phyloP scores from a whole-genome alignment of 30 jellyfish, hydroid and myxozoan species.

The Hydra vulgaris region DNA sequence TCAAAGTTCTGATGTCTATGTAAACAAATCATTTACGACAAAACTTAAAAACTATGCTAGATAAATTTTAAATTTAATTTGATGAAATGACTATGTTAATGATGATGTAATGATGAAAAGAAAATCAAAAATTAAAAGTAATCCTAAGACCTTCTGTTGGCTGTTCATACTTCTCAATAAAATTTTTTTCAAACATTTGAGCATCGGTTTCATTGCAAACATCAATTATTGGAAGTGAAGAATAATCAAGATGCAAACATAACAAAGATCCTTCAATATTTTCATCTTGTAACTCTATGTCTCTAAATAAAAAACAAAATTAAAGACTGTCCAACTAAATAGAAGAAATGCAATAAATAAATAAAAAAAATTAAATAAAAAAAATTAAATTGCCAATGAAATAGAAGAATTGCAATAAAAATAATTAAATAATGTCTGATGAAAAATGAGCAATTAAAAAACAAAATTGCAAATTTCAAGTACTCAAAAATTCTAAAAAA shows the following conservation, averaged over 20 bases:
- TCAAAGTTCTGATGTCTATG: not conserved
- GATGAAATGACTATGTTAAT: not conserved
- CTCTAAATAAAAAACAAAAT: slow-evolving; percentile 34
- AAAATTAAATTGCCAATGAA: not conserved
- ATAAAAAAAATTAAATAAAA: not conserved
- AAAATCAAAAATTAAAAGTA: too few relatives aligned
- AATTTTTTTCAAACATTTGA: slow-evolving; percentile 50
- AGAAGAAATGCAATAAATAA: not conserved
- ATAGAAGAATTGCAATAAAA: not conserved
- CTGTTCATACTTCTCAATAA: slow-evolving; percentile 49
- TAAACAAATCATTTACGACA: too few relatives aligned
- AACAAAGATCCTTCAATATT: slow-evolving; percentile 67
- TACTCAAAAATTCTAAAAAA: too few relatives aligned
- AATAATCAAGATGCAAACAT: slow-evolving; percentile 62
- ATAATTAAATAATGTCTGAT: too few relatives aligned
- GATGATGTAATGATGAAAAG: too few relatives aligned
- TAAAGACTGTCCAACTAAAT: not conserved
- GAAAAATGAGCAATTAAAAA: too few relatives aligned
- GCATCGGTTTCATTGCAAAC: slow-evolving; percentile 48
- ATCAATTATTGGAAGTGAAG: slow-evolving; percentile 69
- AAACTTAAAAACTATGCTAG: too few relatives aligned
- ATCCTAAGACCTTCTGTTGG: slow-evolving; percentile 83
- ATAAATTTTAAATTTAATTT: not conserved
- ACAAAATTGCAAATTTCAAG: too few relatives aligned
- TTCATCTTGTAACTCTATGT: slow-evolving; percentile 57